Base-by-base conservation (phyloP, 2,888 invertebrate genomes). In the Monoplex corrugatus region DNA sequence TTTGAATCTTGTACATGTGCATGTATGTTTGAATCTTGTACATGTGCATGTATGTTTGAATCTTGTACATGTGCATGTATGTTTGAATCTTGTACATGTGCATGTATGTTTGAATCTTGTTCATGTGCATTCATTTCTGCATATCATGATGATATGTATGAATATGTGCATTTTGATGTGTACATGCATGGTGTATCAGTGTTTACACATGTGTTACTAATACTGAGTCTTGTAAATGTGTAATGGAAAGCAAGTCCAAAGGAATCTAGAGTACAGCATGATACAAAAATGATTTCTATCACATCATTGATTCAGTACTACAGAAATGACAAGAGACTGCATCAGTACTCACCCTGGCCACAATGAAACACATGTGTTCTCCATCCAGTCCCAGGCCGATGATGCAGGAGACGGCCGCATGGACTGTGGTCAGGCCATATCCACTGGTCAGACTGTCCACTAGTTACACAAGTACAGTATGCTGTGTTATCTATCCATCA, bases 281-380 rank as follows among this genome's bases (percentile, higher is more conserved):
- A n/a, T n/a, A n/a, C n/a, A n/a, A n/a, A n/a, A n/a, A n/a, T n/a
- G n/a, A n/a, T n/a, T n/a, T n/a, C n/a, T n/a, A n/a, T n/a, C n/a
- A n/a, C n/a, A n/a, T n/a, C n/a, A n/a, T n/a, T n/a, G n/a, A n/a
- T n/a, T n/a, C n/a, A n/a, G n/a, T n/a, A n/a, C n/a, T n/a, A n/a
- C n/a, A n/a, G n/a, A n/a, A n/a, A n/a, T n/a, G n/a, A n/a, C n/a
- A n/a, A n/a, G n/a, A n/a, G n/a, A n/a, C n/a, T n/a, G n/a, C n/a
- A n/a, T n/a, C 32, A 28, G 10, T 40, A 90, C 93, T 92, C 91
- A 96, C 96, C 93, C 97, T 97, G 13, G 98, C 97, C 89, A 98
- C 97, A n/a, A 97, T 97, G 92, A 97, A 97, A 93, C 98, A 97
- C 86, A 98, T 97, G 92, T 98, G 97, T 63, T 97, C 96, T 45